A percentile compares a stretch with the other conserved stretches of the same genome.
Conservation (phyloP, 53 echinoderm and acorn worm species). For the Glandiceps talaboti region DNA sequence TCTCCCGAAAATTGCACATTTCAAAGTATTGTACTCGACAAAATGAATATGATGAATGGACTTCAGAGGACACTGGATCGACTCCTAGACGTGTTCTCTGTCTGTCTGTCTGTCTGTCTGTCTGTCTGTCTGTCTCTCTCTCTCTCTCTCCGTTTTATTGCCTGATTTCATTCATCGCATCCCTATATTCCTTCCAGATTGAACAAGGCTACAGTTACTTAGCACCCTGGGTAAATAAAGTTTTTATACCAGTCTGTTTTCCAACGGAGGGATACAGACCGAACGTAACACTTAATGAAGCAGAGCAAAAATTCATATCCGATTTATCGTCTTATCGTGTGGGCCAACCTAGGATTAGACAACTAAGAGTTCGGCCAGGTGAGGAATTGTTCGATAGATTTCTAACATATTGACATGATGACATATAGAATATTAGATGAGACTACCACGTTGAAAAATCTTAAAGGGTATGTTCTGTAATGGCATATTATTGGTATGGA, state of each 20-base stretch:
- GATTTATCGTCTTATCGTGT: slow-evolving; percentile 49
- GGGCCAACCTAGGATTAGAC: slow-evolving; percentile 59
- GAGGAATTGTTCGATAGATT: slow-evolving; percentile 6
- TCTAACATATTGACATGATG: no score
- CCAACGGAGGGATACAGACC: slow-evolving; percentile 32
- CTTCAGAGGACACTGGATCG: no score
- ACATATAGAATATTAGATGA: no score
- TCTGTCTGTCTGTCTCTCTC: not conserved
- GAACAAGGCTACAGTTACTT: slow-evolving; percentile 3
- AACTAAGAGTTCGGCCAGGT: slow-evolving; percentile 52
- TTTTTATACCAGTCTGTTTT: slow-evolving; percentile 47
- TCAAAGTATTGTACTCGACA: no score
- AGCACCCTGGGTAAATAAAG: slow-evolving; percentile 43
- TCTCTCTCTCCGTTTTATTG: not conserved
- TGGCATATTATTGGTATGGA: no score
- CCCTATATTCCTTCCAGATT: not conserved
- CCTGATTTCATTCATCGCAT: no score
- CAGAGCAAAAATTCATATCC: slow-evolving; percentile 29
- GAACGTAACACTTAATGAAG: slow-evolving; percentile 30
- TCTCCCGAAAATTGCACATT: no score
- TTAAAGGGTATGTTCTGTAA: no score
- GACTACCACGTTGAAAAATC: no score
- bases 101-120: not conserved
- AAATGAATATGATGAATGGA: no score
- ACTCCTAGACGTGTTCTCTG: no score